These are phyloP conservation scores for Tokudaia muenninki DNA, from an alignment of 2,797 vertebrate genomes.

Conservation along the genomic window DNA sequence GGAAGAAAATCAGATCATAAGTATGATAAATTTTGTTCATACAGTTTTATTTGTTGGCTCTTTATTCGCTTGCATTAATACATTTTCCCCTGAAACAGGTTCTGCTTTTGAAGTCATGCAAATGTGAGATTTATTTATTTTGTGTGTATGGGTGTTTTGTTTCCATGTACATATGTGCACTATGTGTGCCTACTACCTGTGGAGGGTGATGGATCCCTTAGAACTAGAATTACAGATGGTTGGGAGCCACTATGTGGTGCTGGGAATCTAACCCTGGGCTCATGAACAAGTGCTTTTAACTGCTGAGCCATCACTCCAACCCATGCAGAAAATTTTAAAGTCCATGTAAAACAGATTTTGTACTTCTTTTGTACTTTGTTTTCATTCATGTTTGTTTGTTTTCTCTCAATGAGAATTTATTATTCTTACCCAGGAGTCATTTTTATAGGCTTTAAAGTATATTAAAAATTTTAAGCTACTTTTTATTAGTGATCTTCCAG, in stretches of 20 bases:
- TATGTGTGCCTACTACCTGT: not conserved
- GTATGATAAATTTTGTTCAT: constrained; percentile 43
- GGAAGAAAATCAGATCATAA: constrained; percentile 37
- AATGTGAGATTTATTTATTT: not conserved
- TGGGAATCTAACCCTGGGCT: not conserved
- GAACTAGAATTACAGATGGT: not conserved
- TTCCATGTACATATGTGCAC: not conserved
- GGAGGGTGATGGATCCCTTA: not conserved
- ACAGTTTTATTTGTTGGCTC: not conserved
- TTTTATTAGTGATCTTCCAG: constrained; percentile 29
- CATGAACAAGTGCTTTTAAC: not conserved
- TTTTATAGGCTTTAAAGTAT: constrained; percentile 46
- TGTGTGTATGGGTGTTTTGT: not conserved
- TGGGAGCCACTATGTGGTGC: not conserved
- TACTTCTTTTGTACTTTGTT: constrained; percentile 41
- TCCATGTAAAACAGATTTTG: not conserved
- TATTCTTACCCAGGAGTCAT: constrained; percentile 2
- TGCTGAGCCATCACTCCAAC: not conserved
- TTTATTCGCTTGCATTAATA: constrained; percentile 43
- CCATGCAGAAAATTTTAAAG: not conserved
- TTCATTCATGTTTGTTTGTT: not conserved
- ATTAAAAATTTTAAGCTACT: constrained; percentile 1
- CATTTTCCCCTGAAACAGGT: not conserved
- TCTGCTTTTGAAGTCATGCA: not conserved
- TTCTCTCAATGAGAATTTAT: not conserved